Base-by-base conservation (phyloP, 2,888 invertebrate species). In the Apodemia mormo region DNA sequence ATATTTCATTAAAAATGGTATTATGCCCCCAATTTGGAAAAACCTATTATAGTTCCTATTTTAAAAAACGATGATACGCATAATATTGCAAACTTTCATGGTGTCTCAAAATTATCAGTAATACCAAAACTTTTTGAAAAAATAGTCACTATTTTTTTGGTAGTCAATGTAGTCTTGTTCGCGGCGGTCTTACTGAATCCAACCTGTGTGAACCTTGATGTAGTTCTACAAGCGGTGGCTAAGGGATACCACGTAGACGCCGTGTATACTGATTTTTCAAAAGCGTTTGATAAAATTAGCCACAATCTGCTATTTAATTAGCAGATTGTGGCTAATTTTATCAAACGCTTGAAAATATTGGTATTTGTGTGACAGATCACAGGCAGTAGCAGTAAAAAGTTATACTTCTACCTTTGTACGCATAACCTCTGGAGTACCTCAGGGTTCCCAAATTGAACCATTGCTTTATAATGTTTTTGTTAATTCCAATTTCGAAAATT, bases 41-140 rank as follows among this genome's bases (percentile, higher is more conserved):
- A 65, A 37, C 9, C 40, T 7, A n/a, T 33, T 65, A 65, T 65
- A 2, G 33, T 30, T 66, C 69, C 45, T 8, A 43, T 66, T 56
- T 65, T 66, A 66, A 66, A 69, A 66, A 66, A 33, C n/a, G 69
- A 58, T 14, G 52, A 69, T 66, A 69, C 22, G 10, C 43, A 66
- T 56, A 43, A 69, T 54, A 58, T 69, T 37, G 30, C 54, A 22
- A 65, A 66, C 12, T 66, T 66, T 30, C 37, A 65, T n/a, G 65
- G 65, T 40, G 65, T 69, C 10, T 65, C 65, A 6, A 69, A 66
- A 30, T 6, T 40, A 2, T 40, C 40, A 6, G 40, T 40, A 40
- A 40, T 40, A 40, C 40, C 40, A 40, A 40, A 43, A 43, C 43
- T 43, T 43, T 43, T 43, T 9, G 43, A 43, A 43, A 43, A 43